Percentiles rank a stretch among this genome's conserved stretches.
Evolutionary conservation across 2,888 invertebrate species (phyloP).

Genomic region (Tuta absoluta): DNA sequence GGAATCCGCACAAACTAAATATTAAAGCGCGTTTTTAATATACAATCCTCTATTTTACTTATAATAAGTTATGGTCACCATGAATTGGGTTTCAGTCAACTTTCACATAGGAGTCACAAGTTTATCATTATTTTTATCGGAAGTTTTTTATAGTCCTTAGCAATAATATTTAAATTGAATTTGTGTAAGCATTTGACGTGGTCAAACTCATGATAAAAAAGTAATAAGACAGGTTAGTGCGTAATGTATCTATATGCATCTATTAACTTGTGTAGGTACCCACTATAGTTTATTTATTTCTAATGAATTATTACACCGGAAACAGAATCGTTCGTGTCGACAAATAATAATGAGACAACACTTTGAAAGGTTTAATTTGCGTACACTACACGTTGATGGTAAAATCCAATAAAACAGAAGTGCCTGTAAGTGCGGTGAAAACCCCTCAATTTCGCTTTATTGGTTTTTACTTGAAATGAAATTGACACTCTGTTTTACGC

Average conservation of each 20-base stretch:
- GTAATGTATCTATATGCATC: too few species aligned
- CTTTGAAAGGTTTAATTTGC: too few species aligned
- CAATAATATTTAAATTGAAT: conserved; percentile 1
- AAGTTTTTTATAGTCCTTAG: neutral
- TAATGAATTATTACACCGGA: too few species aligned
- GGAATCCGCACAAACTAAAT: too few species aligned
- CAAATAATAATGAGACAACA: too few species aligned
- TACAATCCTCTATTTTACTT: too few species aligned
- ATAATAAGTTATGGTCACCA: neutral
- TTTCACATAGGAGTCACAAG: neutral
- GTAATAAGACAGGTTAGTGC: too few species aligned
- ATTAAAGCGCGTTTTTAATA: too few species aligned
- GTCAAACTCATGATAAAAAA: neutral
- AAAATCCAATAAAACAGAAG: conserved; percentile 6
- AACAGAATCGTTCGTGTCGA: too few species aligned
- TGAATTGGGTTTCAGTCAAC: neutral
- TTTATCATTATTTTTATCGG: neutral
- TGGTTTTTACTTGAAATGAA: conserved; percentile 13
- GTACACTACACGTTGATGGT: neutral
- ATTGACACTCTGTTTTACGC: conserved; percentile 18
- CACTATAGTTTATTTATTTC: too few species aligned
- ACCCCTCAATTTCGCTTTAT: conserved; percentile 13
- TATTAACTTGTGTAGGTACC: too few species aligned
- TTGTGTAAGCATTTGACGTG: neutral
- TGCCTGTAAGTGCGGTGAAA: neutral